A percentile compares a stretch with the other conserved stretches of the same genome.
These are phyloP conservation scores for Pharmacophagus antenor DNA, from an alignment of 2,888 invertebrate genomes.

Conservation along the genomic window DNA sequence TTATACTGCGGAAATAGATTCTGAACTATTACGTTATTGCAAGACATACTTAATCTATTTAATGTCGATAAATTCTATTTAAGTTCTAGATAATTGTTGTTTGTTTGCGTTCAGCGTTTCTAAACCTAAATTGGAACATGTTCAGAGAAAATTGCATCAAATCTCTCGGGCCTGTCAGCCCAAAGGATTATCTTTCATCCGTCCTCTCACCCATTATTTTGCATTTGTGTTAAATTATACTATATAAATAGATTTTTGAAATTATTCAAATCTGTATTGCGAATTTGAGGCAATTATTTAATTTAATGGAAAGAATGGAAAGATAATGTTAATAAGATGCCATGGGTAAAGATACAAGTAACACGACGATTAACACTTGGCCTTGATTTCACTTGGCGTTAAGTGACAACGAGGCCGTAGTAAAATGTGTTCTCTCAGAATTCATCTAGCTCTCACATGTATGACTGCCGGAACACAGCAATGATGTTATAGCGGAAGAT, in stretches of 20 bases:
- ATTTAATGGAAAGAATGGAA: not conserved
- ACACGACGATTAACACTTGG: too few relatives aligned
- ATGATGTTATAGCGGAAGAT: too few relatives aligned
- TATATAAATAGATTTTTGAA: not conserved
- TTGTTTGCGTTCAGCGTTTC: constrained; percentile 9
- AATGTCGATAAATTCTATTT: not conserved
- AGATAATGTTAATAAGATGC: too few relatives aligned
- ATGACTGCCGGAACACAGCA: too few relatives aligned
- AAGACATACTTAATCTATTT: not conserved
- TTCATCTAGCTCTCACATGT: too few relatives aligned
- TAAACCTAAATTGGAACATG: constrained; percentile 27
- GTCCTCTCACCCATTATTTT: constrained; percentile 14
- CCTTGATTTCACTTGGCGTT: too few relatives aligned
- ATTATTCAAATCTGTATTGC: not conserved
- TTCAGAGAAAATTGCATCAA: constrained; percentile 28
- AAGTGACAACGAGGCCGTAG: too few relatives aligned
- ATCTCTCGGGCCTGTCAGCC: constrained; percentile 23
- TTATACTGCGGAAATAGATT: too few relatives aligned
- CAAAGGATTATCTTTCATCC: constrained; percentile 16
- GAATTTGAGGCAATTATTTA: too few relatives aligned
- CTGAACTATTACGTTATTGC: not conserved
- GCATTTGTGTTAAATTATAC: not conserved
- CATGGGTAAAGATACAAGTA: too few relatives aligned
- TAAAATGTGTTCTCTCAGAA: too few relatives aligned
- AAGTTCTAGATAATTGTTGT: constrained; percentile 19